phyloP scores from a whole-genome alignment of 2,797 vertebrate species.

The Hemibagrus guttatus region DNA sequence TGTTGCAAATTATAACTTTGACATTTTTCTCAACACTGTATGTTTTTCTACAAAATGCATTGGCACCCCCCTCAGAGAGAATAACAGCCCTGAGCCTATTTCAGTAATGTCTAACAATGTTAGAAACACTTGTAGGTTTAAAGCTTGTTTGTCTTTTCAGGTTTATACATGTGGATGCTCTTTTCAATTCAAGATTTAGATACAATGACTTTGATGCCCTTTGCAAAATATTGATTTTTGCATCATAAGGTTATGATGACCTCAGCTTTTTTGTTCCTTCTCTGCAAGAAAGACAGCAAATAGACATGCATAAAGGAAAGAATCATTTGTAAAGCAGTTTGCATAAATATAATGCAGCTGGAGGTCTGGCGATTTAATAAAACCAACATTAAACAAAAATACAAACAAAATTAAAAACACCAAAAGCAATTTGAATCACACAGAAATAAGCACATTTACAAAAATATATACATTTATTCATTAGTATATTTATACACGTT shows the following conservation, averaged over 20 bases:
- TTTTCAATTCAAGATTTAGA: not conserved
- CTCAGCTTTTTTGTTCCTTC: not conserved
- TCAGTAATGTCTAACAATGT: not conserved
- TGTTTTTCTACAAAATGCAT: not conserved
- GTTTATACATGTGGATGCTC: not conserved
- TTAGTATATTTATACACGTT: not conserved
- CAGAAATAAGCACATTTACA: not conserved
- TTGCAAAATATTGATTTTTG: not conserved
- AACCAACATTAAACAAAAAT: not conserved
- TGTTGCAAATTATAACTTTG: not conserved
- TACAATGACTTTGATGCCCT: not conserved
- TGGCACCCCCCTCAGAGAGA: not conserved
- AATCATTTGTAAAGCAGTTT: not conserved
- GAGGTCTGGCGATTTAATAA: not conserved
- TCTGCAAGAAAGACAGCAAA: not conserved
- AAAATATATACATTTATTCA: not conserved
- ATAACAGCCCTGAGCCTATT: not conserved
- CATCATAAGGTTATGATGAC: not conserved
- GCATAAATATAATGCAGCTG: not conserved
- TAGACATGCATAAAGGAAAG: not conserved
- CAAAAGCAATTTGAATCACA: not conserved
- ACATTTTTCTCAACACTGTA: not conserved
- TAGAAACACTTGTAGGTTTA: not conserved
- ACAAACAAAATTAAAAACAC: not conserved
- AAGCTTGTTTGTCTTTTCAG: not conserved